These are phyloP conservation scores for Mallotus villosus DNA, from an alignment of 2,797 vertebrate genomes.

Conservation along the genomic window DNA sequence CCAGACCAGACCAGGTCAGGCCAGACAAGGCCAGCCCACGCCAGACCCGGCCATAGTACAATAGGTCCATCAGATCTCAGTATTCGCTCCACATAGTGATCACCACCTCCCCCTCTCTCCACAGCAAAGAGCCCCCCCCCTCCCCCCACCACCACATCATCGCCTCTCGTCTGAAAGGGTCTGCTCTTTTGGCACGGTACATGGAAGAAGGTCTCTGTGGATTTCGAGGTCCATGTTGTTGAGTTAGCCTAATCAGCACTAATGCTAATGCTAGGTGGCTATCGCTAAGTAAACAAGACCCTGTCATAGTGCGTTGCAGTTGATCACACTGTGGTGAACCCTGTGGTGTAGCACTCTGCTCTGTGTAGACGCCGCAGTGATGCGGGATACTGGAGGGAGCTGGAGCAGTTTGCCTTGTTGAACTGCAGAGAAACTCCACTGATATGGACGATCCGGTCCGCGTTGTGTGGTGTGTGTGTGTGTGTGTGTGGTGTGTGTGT, in stretches of 20 bases:
- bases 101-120: neutral
- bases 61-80: neutral
- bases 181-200: slow-evolving; percentile 70
- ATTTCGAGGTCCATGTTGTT: slow-evolving; percentile 65
- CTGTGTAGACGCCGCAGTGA: too few relatives aligned
- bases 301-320: neutral
- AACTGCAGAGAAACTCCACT: slow-evolving; percentile 5
- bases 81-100: neutral
- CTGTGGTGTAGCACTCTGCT: too few relatives aligned
- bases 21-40: too few relatives aligned
- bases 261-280: neutral
- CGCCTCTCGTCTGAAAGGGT: neutral
- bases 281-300: slow-evolving; percentile 9
- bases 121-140: slow-evolving; percentile 18
- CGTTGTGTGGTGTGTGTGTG: slow-evolving; percentile 14
- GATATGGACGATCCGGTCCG: slow-evolving; percentile 6
- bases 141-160: slow-evolving; percentile 10
- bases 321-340: neutral
- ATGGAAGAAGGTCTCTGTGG: slow-evolving; percentile 63
- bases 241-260: neutral
- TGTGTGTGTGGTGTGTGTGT: slow-evolving; percentile 25
- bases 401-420: neutral
- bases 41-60: neutral
- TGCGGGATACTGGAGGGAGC: neutral
- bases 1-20: too few relatives aligned